Evolutionary conservation across 2,113 vertebrate species (phyloP).

Genomic region (Catharus bicknelli): DNA sequence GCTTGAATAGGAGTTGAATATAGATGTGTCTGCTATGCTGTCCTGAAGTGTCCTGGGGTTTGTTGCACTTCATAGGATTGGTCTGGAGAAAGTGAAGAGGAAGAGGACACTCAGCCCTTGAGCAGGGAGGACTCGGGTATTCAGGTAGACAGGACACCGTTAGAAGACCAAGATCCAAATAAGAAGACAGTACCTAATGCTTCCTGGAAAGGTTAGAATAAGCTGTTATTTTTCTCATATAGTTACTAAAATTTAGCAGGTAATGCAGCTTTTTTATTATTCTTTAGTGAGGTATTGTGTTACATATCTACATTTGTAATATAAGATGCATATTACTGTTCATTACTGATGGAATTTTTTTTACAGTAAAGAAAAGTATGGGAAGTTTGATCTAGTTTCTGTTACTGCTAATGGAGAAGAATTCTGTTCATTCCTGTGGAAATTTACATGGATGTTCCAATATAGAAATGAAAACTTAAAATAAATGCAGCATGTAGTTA

Average conservation of each 20-base stretch:
- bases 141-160: slow-evolving; percentile 92
- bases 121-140: slow-evolving; percentile 98
- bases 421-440: background rate
- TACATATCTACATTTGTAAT: background rate
- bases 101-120: slow-evolving; percentile 85
- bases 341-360: background rate
- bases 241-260: background rate
- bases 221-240: background rate
- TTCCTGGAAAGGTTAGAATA: slow-evolving; percentile 76
- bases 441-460: background rate
- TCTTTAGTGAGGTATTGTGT: background rate
- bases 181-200: slow-evolving; percentile 75
- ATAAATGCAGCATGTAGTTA: background rate
- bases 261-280: background rate
- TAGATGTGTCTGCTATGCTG: background rate
- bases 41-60: background rate
- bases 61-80: slow-evolving; percentile 78
- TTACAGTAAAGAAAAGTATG: background rate
- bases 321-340: background rate
- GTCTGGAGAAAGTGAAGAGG: slow-evolving; percentile 93
- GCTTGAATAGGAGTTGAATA: background rate
- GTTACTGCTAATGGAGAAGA: background rate
- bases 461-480: background rate
- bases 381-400: background rate
- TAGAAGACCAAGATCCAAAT: slow-evolving; percentile 86